Conservation (phyloP, 2,888 invertebrate genomes). For the Ophion slaviceki region DNA sequence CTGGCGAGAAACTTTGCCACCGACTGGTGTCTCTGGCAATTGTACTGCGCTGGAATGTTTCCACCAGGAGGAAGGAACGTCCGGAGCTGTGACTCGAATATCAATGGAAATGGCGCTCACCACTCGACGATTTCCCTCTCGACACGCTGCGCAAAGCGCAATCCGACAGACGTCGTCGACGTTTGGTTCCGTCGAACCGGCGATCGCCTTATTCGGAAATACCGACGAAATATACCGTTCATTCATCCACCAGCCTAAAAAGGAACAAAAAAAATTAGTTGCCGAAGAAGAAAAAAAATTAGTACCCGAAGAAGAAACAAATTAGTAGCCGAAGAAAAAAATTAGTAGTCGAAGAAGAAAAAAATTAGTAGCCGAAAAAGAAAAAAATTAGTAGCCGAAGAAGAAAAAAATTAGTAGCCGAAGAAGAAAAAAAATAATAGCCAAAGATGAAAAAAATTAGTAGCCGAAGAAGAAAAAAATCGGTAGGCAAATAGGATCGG, state of each 20-base stretch:
- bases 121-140: constrained; percentile 78
- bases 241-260: constrained; percentile 11
- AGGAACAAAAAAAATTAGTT: not conserved
- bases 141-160: constrained; percentile 41
- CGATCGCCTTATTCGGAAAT: constrained; percentile 41
- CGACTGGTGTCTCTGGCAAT: constrained; percentile 75
- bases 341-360: not conserved
- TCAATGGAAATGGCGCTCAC: constrained; percentile 79
- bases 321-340: too few relatives aligned
- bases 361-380: too few relatives aligned
- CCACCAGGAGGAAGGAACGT: constrained; percentile 80
- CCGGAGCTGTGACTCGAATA: constrained; percentile 81
- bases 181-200: constrained; percentile 29
- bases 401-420: too few relatives aligned
- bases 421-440: not conserved
- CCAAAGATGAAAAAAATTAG: not conserved
- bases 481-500: not conserved
- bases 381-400: too few relatives aligned
- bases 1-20: constrained; percentile 77
- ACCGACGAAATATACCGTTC: constrained; percentile 9
- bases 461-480: not conserved
- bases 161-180: constrained; percentile 27
- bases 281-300: not conserved
- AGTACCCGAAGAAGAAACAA: not conserved
- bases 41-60: constrained; percentile 80